Conservation (phyloP, 1,140 invertebrate genomes). For the Sminthurides bifidus region DNA sequence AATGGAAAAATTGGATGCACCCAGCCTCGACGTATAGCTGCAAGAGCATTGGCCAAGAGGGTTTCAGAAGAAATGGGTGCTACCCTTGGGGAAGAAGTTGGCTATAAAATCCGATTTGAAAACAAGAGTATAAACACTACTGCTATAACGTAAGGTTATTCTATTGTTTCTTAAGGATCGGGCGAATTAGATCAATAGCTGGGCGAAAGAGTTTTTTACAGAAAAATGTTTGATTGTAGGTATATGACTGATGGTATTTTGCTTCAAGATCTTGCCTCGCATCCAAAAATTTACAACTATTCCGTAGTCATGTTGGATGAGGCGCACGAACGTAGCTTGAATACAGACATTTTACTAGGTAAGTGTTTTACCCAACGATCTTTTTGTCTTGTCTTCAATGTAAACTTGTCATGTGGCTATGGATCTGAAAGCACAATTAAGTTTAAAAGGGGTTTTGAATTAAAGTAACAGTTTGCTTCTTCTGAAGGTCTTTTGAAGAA, state of each 20-base stretch:
- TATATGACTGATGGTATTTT: constrained; percentile 40
- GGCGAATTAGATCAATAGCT: not conserved
- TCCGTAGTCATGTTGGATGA: constrained; percentile 66
- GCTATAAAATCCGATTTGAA: not conserved
- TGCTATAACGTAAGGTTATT: not conserved
- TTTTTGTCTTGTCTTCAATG: constrained; percentile 29
- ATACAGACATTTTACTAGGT: constrained; percentile 51
- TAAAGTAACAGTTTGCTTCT: too few species aligned
- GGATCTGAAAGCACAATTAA: not conserved
- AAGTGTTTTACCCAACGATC: too few species aligned
- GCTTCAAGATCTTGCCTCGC: constrained; percentile 50
- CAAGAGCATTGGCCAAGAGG: constrained; percentile 40
- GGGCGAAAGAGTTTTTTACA: not conserved
- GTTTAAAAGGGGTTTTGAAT: too few species aligned
- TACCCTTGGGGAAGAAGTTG: not conserved
- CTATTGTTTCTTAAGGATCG: not conserved
- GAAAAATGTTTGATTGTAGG: not conserved
- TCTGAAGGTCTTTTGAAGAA: constrained; percentile 39
- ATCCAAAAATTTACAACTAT: constrained; percentile 40
- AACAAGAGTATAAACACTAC: not conserved
- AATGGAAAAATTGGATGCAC: constrained; percentile 31
- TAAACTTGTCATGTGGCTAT: constrained; percentile 47
- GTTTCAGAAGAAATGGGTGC: constrained; percentile 10
- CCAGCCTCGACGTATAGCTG: constrained; percentile 45
- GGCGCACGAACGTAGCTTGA: constrained; percentile 57